Percentiles rank a stretch among this genome's conserved stretches.
Evolutionary conservation across 2,113 vertebrate species (phyloP).

Genomic region (Elanoides forficatus): DNA sequence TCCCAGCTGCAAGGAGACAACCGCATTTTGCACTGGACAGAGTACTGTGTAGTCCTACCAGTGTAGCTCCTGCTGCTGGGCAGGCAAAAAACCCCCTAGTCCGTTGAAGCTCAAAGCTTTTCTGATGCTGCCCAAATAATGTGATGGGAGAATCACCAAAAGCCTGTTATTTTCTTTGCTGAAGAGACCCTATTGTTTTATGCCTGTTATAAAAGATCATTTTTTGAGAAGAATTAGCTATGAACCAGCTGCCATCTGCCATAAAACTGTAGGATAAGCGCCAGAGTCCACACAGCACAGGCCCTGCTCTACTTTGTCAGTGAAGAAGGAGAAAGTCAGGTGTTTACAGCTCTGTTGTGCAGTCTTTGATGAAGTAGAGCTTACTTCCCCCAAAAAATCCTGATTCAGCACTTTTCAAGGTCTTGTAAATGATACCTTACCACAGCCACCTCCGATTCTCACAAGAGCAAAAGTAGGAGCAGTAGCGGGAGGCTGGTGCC

Average conservation of each 20-base stretch:
- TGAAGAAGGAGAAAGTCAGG: not conserved
- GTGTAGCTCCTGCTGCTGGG: not conserved
- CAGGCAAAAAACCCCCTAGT: rapidly evolving
- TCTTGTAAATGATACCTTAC: not conserved
- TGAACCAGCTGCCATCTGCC: not conserved
- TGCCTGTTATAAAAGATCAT: not conserved
- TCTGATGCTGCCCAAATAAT: not conserved
- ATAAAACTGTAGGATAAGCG: not conserved
- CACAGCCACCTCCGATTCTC: not conserved
- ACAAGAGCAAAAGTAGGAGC: not conserved
- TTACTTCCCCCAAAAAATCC: not conserved
- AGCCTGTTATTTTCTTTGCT: not conserved
- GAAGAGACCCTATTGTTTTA: not conserved
- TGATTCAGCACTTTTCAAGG: constrained; percentile 28
- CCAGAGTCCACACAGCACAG: not conserved
- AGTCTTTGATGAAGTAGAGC: not conserved
- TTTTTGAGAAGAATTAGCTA: not conserved
- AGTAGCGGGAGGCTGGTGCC: not conserved
- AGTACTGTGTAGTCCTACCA: not conserved
- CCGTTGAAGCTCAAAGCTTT: not conserved
- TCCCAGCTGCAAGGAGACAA: not conserved
- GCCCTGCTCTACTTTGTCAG: not conserved
- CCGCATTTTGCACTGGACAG: not conserved
- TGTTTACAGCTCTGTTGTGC: not conserved
- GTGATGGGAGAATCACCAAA: not conserved